phyloP scores from a whole-genome alignment of 2,113 vertebrate genomes.

The Formicarius rufipectus region DNA sequence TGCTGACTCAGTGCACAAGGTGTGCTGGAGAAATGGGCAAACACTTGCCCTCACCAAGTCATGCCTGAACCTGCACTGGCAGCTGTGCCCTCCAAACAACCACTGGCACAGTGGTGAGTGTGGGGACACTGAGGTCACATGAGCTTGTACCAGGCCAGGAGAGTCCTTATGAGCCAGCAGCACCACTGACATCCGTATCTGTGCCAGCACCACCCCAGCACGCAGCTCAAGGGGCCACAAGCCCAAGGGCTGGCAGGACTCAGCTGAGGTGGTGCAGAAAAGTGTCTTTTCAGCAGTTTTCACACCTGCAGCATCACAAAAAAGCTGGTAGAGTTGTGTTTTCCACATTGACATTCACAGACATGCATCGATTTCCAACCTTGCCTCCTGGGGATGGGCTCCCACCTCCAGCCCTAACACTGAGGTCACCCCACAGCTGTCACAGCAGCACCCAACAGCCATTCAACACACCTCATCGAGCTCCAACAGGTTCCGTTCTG shows the following conservation, averaged over 20 bases:
- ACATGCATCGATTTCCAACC: not conserved
- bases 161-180: accelerated
- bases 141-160: not conserved
- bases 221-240: not conserved
- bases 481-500: not conserved
- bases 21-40: not conserved
- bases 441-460: not conserved
- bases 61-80: accelerated
- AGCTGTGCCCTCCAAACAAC: not conserved
- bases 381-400: not conserved
- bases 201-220: not conserved
- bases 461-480: not conserved
- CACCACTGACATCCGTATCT: not conserved
- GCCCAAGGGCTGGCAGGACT: not conserved
- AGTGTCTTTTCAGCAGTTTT: not conserved
- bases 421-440: not conserved
- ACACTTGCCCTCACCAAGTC: not conserved
- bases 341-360: not conserved
- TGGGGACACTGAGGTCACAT: accelerated
- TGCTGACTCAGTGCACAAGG: not conserved
- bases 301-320: not conserved
- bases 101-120: not conserved
- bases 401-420: not conserved
- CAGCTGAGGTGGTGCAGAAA: not conserved
- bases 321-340: not conserved